Base-by-base conservation (phyloP, 2,888 invertebrate species). In the Dexiosoma caninum region DNA sequence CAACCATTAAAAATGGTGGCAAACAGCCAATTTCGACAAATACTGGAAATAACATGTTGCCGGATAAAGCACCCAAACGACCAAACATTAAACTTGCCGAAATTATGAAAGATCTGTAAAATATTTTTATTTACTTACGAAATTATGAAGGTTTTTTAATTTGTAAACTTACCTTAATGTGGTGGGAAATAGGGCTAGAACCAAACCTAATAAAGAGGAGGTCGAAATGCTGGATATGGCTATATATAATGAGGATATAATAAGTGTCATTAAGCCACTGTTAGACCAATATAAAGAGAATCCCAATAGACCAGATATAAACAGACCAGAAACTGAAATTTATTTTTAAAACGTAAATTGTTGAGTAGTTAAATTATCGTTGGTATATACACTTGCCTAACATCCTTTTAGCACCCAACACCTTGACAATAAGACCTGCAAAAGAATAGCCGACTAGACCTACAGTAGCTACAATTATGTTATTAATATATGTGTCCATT, bases 81-180 rank as follows among this genome's bases (percentile, higher is more conserved):
- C 95, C 95, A 59, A 91, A 91, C 94, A 95, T 94, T 91, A 95
- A 92, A 37, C 93, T 93, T 4, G 93, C 91, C 0, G 95, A 93
- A 83, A 95, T 92, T 0, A 94, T 93, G 93, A 95, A 93, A 1
- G 94, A 94, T 87, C 95, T 94, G 87, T 1, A 77, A 5, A 27
- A n/a, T n/a, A n/a, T n/a, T n/a, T n/a, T n/a, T n/a, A n/a, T n/a
- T n/a, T n/a, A n/a, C n/a, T n/a, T 27, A 27, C 27, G 27, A 27
- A 51, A 37, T 10, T 44, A 23, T 40, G 19, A 21, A 5, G 2
- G 6, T 9, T 12, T 27, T 55, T 42, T 14, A 21, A n/a, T 35
- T 23, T 70, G 12, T 32, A 2, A 8, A 21, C 10, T 30, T 55
- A 89, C 90, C 90, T 85, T 40, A 89, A 80, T 10, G 89, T 87